Evolutionary conservation across 2,113 vertebrate genomes (phyloP).

Genomic region (Leptobrachium ailaonicum): DNA sequence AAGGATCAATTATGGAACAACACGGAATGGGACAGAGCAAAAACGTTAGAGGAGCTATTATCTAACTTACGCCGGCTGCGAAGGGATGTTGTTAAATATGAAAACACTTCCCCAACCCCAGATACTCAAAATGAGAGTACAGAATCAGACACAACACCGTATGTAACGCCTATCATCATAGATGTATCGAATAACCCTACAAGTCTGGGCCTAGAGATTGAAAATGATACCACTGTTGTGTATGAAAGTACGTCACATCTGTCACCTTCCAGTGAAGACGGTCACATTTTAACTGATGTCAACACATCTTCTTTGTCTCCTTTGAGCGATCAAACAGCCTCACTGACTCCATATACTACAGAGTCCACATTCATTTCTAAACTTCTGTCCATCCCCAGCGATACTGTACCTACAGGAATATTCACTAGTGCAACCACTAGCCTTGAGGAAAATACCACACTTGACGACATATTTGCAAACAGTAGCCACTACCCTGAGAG

Average conservation of each 20-base stretch:
- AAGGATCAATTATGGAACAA: fast-evolving
- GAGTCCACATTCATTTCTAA: neutral
- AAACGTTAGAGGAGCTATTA: neutral
- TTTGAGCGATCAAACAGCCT: neutral
- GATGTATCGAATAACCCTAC: neutral
- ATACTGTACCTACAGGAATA: neutral
- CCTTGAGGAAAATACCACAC: neutral
- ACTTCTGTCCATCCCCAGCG: neutral
- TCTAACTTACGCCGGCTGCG: neutral
- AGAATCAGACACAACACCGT: neutral
- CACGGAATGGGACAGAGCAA: fast-evolving
- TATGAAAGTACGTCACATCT: neutral
- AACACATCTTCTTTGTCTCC: constrained; percentile 10
- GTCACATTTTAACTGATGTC: neutral
- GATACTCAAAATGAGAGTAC: neutral
- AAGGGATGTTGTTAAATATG: constrained; percentile 33
- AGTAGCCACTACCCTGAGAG: neutral
- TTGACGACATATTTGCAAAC: neutral
- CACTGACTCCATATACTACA: neutral
- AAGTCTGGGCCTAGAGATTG: neutral
- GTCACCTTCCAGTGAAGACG: neutral
- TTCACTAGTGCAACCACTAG: neutral
- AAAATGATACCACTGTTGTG: neutral
- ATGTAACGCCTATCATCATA: neutral
- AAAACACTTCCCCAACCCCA: neutral